phyloP scores from a whole-genome alignment of 1,140 invertebrate species.

The Sinonovacula constricta region DNA sequence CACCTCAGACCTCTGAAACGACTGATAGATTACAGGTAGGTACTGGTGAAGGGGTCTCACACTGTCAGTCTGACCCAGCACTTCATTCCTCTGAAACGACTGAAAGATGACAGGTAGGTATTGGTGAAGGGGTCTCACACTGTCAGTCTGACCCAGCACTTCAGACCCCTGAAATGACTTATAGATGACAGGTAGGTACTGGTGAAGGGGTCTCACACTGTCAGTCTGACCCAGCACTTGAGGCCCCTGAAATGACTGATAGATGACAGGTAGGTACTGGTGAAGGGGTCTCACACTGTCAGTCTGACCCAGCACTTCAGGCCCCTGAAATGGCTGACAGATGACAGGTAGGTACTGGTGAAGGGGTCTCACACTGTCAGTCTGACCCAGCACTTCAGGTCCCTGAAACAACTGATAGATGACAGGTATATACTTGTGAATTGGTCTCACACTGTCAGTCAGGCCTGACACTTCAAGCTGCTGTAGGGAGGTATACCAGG shows the following conservation, averaged over 20 bases:
- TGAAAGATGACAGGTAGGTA: no score
- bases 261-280: background rate
- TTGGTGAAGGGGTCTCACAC: no score
- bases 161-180: no score
- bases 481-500: background rate
- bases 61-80: background rate
- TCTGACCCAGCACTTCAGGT: background rate
- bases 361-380: no score
- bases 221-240: background rate
- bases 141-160: background rate
- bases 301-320: background rate
- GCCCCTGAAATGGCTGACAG: background rate
- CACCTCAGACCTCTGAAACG: no score
- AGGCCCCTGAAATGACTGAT: background rate
- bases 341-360: background rate
- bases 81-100: no score
- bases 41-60: no score
- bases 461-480: background rate
- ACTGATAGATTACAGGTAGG: no score
- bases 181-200: no score
- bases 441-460: no score
- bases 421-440: background rate
- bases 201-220: no score
- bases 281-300: no score
- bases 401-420: background rate